Evolutionary conservation across 2,797 vertebrate species (phyloP).

Genomic region (Melopsittacus undulatus): DNA sequence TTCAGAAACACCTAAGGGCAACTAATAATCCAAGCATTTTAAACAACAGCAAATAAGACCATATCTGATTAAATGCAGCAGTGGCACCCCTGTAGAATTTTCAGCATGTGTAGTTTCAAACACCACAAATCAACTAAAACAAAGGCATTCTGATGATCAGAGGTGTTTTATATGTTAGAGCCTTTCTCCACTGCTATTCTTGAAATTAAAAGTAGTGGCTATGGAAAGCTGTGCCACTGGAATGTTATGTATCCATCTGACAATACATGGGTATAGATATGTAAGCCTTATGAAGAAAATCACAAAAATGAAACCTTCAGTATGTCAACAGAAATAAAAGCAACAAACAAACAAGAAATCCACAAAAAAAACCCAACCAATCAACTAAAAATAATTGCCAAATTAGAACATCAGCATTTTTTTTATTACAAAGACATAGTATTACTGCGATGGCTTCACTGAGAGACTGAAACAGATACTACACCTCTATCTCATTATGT

Average conservation of each 20-base stretch:
- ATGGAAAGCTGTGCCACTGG: not conserved
- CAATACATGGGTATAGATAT: not conserved
- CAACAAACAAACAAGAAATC: too few relatives aligned
- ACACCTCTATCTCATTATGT: not conserved
- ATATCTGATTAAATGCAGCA: not conserved
- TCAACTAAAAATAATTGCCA: too few relatives aligned
- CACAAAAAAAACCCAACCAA: too few relatives aligned
- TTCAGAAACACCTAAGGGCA: slow-evolving; percentile 21
- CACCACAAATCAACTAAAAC: not conserved
- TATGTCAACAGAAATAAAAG: not conserved
- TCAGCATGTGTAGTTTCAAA: not conserved
- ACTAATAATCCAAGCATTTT: slow-evolving; percentile 18
- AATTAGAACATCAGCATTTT: not conserved
- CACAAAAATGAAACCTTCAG: not conserved
- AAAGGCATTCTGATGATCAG: slow-evolving; percentile 17
- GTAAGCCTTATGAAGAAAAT: not conserved
- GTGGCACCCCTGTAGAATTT: not conserved
- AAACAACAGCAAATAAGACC: not conserved
- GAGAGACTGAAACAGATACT: not conserved
- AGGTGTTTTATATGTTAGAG: slow-evolving; percentile 26
- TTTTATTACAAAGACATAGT: not conserved
- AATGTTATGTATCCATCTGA: not conserved
- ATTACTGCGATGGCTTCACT: not conserved
- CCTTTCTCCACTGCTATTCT: not conserved
- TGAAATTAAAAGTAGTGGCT: slow-evolving; percentile 17